These are phyloP conservation scores for Enteromius argenteus DNA, from an alignment of 2,797 vertebrate species.

Conservation along the genomic window DNA sequence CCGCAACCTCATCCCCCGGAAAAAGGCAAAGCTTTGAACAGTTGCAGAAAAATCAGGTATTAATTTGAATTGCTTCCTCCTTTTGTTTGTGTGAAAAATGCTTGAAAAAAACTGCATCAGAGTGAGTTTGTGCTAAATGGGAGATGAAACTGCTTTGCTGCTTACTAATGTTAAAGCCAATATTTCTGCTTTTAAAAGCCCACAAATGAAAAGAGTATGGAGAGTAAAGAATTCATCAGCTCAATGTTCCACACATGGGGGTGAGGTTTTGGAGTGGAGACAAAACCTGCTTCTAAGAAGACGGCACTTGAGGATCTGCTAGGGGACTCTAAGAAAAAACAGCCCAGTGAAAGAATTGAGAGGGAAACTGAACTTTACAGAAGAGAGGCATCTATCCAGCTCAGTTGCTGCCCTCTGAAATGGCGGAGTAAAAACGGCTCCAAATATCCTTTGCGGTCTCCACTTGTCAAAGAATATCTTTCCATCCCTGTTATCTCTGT, in stretches of 20 bases:
- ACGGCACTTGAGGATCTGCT: constrained; percentile 44
- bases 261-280: not conserved
- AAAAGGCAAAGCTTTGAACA: too few species aligned
- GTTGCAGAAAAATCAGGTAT: too few species aligned
- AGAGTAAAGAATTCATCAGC: not conserved
- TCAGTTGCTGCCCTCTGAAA: constrained; percentile 42
- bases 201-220: too few species aligned
- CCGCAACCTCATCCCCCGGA: too few species aligned
- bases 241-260: constrained; percentile 16
- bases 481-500: constrained; percentile 46
- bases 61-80: too few species aligned
- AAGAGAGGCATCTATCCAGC: constrained; percentile 39
- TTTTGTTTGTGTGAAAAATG: too few species aligned
- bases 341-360: constrained; percentile 18
- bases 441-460: constrained; percentile 6
- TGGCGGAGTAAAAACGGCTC: constrained; percentile 35
- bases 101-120: too few species aligned
- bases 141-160: too few species aligned
- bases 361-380: constrained; percentile 35
- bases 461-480: constrained; percentile 41
- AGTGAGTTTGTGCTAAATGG: too few species aligned
- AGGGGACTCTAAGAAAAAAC: constrained; percentile 41
- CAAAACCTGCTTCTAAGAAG: constrained; percentile 34
- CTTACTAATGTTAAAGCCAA: too few species aligned
- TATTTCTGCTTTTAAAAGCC: too few species aligned